Evolutionary conservation across 2,113 vertebrate genomes (phyloP).

Genomic region (Pterocles gutturalis): DNA sequence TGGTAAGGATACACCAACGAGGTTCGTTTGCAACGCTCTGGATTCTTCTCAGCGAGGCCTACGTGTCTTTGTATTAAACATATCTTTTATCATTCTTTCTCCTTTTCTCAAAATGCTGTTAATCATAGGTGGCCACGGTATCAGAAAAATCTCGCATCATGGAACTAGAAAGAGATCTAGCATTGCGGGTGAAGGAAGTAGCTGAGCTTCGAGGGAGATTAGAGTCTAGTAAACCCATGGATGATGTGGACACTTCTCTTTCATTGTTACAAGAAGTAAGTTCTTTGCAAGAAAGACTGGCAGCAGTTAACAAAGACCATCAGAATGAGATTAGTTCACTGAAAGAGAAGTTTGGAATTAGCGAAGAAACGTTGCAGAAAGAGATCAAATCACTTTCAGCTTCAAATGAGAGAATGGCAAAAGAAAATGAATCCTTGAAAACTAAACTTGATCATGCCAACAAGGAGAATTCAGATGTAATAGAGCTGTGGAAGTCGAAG

Average conservation of each 20-base stretch:
- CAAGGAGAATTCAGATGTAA: slow-evolving; percentile 85
- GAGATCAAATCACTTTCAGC: slow-evolving; percentile 81
- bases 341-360: slow-evolving; percentile 80
- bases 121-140: slow-evolving; percentile 91
- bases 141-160: slow-evolving; percentile 97
- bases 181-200: slow-evolving; percentile 86
- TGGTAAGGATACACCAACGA: not conserved
- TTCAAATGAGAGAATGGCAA: slow-evolving; percentile 79
- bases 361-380: slow-evolving; percentile 81
- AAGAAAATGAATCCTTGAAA: slow-evolving; percentile 89
- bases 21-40: not conserved
- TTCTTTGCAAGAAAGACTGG: slow-evolving; percentile 86
- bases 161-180: slow-evolving; percentile 93
- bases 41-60: not conserved
- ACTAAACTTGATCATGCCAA: slow-evolving; percentile 84
- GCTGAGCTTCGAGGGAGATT: slow-evolving; percentile 86
- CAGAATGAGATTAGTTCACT: slow-evolving; percentile 77
- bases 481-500: slow-evolving; percentile 89
- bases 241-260: slow-evolving; percentile 79
- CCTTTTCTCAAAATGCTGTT: slow-evolving; percentile 52
- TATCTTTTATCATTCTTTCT: not conserved
- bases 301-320: slow-evolving; percentile 77
- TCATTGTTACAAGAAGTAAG: slow-evolving; percentile 89
- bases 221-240: slow-evolving; percentile 80
- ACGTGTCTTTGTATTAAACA: not conserved